Conservation (phyloP, 2,113 vertebrate genomes). For the Pluvianellus socialis region DNA sequence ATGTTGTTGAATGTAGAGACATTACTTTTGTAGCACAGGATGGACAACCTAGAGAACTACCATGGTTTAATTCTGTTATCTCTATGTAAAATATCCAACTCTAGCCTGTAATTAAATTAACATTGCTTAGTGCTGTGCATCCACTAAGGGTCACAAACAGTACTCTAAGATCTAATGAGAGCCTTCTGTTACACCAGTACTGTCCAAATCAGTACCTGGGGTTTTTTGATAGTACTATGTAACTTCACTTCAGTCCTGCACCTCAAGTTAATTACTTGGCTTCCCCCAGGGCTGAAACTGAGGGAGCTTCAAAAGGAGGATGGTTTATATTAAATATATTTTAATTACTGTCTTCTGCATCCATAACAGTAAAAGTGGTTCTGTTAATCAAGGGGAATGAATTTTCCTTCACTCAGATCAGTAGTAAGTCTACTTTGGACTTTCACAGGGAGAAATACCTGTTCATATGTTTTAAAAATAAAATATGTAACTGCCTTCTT, state of each 20-base stretch:
- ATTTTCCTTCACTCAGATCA: not conserved
- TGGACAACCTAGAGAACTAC: not conserved
- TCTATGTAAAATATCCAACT: not conserved
- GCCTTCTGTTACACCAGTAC: not conserved
- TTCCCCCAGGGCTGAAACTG: not conserved
- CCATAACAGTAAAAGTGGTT: not conserved
- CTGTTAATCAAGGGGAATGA: not conserved
- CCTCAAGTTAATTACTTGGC: conserved; percentile 23
- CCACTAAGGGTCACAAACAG: not conserved
- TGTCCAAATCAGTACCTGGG: not conserved
- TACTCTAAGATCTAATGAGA: not conserved
- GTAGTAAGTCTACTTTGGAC: not conserved
- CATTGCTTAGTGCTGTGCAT: not conserved
- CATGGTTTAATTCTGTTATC: not conserved
- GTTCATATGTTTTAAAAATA: not conserved
- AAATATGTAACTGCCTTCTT: not conserved
- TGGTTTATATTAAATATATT: conserved; percentile 34
- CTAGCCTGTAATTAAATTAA: not conserved
- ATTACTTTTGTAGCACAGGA: not conserved
- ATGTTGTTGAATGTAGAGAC: not conserved
- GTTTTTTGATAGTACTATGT: not conserved
- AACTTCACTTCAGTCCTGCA: not conserved
- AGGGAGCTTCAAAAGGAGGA: conserved; percentile 30
- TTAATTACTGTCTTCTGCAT: conserved; percentile 30
- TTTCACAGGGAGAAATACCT: not conserved